Conservation (phyloP, 2,113 vertebrate species). For the Choloepus hoffmanni region DNA sequence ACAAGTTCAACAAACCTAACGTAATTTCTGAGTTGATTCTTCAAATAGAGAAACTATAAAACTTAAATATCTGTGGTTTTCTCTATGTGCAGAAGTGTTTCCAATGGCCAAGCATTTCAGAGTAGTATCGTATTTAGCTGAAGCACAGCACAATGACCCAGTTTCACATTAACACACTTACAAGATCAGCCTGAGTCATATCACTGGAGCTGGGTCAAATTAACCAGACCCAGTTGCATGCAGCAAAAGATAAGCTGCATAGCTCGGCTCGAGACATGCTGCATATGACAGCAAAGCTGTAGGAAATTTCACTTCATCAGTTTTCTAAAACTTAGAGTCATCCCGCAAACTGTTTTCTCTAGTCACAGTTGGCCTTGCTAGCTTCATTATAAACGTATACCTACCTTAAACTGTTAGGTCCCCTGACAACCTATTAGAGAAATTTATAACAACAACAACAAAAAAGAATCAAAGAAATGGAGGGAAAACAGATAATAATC, state of each 20-base stretch:
- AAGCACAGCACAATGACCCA: constrained; percentile 45
- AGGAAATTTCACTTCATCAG: not conserved
- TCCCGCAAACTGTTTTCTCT: not conserved
- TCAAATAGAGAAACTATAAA: not conserved
- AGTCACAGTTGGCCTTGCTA: not conserved
- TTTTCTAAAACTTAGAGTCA: constrained; percentile 27
- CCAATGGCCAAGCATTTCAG: not conserved
- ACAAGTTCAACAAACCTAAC: not conserved
- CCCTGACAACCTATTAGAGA: not conserved
- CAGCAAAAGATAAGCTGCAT: not conserved
- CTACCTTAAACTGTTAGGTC: not conserved
- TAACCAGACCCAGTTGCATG: not conserved
- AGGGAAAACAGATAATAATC: not conserved
- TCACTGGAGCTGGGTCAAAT: not conserved
- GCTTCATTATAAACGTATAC: not conserved
- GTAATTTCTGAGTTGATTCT: constrained; percentile 10
- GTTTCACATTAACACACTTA: not conserved
- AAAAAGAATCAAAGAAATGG: not conserved
- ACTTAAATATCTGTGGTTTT: not conserved
- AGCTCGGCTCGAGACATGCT: not conserved
- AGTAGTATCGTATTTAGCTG: not conserved
- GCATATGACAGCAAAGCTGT: not conserved
- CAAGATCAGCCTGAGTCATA: not conserved
- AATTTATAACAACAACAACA: not conserved
- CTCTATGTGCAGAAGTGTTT: not conserved